These are phyloP conservation scores for Metridium senile DNA, from an alignment of 92 coral and sea anemone genomes.

Conservation along the genomic window DNA sequence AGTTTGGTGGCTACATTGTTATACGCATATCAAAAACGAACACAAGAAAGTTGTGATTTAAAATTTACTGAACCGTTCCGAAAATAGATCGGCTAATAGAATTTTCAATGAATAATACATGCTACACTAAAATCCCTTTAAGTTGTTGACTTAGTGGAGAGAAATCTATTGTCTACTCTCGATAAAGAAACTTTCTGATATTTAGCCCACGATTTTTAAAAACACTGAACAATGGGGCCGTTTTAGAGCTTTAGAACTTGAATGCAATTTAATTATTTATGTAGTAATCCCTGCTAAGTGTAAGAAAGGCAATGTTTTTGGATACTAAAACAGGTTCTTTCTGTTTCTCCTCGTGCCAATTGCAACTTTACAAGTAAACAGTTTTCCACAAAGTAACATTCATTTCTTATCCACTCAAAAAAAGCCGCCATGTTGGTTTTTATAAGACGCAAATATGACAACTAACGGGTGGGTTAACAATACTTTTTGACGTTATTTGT, in stretches of 20 bases:
- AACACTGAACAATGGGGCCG: not conserved
- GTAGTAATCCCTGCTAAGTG: not conserved
- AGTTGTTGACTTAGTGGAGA: not conserved
- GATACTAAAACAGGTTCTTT: not conserved
- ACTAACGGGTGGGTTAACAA: not conserved
- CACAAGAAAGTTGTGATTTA: not conserved
- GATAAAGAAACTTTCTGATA: not conserved
- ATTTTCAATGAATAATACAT: not conserved
- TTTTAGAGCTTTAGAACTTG: not conserved
- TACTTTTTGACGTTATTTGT: not conserved
- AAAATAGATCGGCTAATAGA: not conserved
- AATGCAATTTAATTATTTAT: not conserved
- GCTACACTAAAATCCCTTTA: no score
- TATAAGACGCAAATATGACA: not conserved
- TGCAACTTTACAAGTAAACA: not conserved
- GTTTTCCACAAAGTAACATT: not conserved
- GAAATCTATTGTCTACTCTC: not conserved
- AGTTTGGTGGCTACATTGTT: conserved; percentile 3
- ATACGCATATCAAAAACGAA: not conserved
- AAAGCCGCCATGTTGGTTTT: not conserved
- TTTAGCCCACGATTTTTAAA: not conserved
- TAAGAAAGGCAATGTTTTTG: not conserved
- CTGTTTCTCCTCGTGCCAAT: conserved; percentile 24
- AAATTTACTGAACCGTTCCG: not conserved
- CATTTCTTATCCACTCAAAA: not conserved